Base-by-base conservation (phyloP, 2,888 invertebrate genomes). In the Punctoribates punctum region DNA sequence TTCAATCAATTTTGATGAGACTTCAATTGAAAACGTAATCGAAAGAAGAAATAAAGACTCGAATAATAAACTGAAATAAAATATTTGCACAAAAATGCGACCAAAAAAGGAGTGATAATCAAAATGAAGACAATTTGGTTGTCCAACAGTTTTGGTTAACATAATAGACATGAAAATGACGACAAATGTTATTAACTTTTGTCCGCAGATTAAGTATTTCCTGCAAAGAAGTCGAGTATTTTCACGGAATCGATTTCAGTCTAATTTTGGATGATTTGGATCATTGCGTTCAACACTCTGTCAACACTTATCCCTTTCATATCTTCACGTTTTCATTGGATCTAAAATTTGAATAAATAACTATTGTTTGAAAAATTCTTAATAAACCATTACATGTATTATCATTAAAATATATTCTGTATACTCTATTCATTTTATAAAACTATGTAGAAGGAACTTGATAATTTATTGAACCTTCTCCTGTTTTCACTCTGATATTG, bases 51-150 rank as follows among this genome's bases (percentile, higher is more conserved):
- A 27, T 48, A 48, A 72, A 15, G 25, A 17, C 48, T 72, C 48
- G 23, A 72, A n/a, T 11, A 46, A 25, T 27, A 72, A 23, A 72
- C 48, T 72, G 0, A 72, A 25, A 25, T 46, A 48, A 27, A 72
- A 23, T 25, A 48, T 23, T 46, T 42, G 70, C 8, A 72, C 17
- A 48, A 72, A 72, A 25, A 46, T 72, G 23, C 42, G 1, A 8
- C 23, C 3, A 38, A n/a, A 23, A 38, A 67, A 27, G 1, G 25
- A 25, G 15, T 72, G 11, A 1, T 1, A 72, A 72, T 9, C 15
- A 23, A 48, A 46, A n/a, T 0, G 0, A 72, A 38, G 27, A 25
- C 25, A 25, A 48, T 48, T 72, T 2, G 3, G 23, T n/a, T 48
- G 17, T 46, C 23, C 23, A 13, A 72, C 17, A 11, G 15, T 48